Evolutionary conservation across 2,888 invertebrate genomes (phyloP), one percentile per base, ranked within the genome.

Genomic region (Dorcus parallelipipedus): DNA sequence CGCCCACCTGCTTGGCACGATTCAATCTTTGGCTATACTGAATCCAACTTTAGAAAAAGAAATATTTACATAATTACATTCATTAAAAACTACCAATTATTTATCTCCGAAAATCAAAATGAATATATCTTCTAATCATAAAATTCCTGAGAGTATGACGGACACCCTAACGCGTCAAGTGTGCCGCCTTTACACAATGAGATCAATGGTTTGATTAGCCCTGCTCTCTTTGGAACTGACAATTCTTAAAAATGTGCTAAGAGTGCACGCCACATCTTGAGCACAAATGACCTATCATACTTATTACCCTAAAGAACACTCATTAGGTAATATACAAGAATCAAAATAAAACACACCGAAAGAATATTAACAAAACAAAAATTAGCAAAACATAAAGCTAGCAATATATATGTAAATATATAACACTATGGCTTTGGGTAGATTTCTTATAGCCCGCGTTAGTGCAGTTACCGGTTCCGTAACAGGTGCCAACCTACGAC

Each of bases 401-500:
- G 52, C 49, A 58, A 53, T 53, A 52, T 66, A 64, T 63, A 64
- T 70, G 62, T 65, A 64, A 65, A 60, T 66, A 63, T 69, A 64
- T 62, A 61, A 68, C 63, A 69, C 61, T 71, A 72, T 68, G 69
- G 73, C 76, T 76, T 76, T 76, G 76, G 76, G 72, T 73, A 71
- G 73, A 70, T 68, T 72, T 68, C 67, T 64, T 61, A 54, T 59
- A 50, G 43, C 40, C 52, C 33, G 26, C 26, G 23, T n/a, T 43
- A 50, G 65, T 59, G 63, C 64, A 75, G 81, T 84, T 83, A 85
- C 77, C 83, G 83, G 62, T 82, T 78, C 56, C 80, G 83, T 63
- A 86, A 80, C 47, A 86, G 74, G 67, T 83, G 84, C 86, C 86
- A 86, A 9, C 86, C 86, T 3, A 86, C 79, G 74, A 86, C 79